These are phyloP conservation scores for Trissoscelio sp. DNA, from an alignment of 2,888 invertebrate genomes.

Conservation along the genomic window DNA sequence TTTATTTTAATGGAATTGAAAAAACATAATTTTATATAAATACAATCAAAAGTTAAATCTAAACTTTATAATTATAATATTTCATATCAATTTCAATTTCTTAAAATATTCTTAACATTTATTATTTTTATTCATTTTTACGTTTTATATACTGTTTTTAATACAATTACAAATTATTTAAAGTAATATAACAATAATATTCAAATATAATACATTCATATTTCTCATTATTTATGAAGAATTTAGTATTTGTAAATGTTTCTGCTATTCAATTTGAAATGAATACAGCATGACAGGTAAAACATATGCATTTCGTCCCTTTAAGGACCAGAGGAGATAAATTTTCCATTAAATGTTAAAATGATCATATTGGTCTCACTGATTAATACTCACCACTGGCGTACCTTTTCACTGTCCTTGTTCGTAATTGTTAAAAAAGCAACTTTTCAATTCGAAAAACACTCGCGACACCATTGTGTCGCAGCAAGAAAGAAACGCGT, in stretches of 20 bases:
- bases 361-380: slow-evolving; percentile 20
- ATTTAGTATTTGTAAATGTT: neutral
- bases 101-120: too few species aligned
- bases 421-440: slow-evolving; percentile 48
- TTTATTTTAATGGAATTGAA: too few species aligned
- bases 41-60: too few species aligned
- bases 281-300: slow-evolving; percentile 59
- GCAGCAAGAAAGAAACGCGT: slow-evolving; percentile 44
- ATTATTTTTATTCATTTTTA: too few species aligned
- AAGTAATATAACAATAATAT: too few species aligned
- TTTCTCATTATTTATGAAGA: slow-evolving; percentile 57
- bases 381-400: slow-evolving; percentile 17
- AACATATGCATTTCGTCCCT: slow-evolving; percentile 6
- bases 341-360: slow-evolving; percentile 26
- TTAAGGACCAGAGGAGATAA: slow-evolving; percentile 32
- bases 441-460: slow-evolving; percentile 44
- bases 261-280: slow-evolving; percentile 38
- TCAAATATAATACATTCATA: too few species aligned
- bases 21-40: too few species aligned
- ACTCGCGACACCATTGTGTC: slow-evolving; percentile 29
- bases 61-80: too few species aligned
- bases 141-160: too few species aligned
- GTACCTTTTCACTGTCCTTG: slow-evolving; percentile 37
- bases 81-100: too few species aligned
- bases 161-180: too few species aligned